Base-by-base conservation (phyloP, 2,113 vertebrate genomes). In the Dinomys branickii region DNA sequence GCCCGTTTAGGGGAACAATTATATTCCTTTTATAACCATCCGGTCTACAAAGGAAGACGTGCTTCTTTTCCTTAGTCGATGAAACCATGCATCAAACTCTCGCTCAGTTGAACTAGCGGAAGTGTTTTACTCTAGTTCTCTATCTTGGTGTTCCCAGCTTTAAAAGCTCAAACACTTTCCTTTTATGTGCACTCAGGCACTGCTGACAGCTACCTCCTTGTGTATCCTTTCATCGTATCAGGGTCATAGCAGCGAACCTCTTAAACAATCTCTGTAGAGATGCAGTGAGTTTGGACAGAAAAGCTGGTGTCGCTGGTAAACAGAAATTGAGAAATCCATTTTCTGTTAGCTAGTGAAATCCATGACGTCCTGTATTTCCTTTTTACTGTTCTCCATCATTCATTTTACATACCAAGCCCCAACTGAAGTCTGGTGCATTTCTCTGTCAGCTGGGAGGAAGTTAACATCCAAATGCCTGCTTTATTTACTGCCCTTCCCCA, bases 231-330 rank as follows among this genome's bases (percentile, higher is more conserved):
- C 83, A 77, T 91, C 59, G 33, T 30, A 7, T 16, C 56, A 82
- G 77, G 94, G 97, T 96, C 90, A 47, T 2, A 30, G 85, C 88
- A 30, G 85, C 84, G 95, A 35, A 97, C 87, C 96, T 97, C 77
- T 81, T 78, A 82, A 95, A 94, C 78, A 80, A 17, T 33, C 94
- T 90, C 52, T 47, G 52, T 2, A 63, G n/a, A 97, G 47, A 82
- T 38, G 7, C 75, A n/a, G n/a, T 63, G 59, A 85, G 69, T 71
- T 85, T 44, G 35, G 54, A 91, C 75, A 91, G 88, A 85, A 58
- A 90, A 83, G 67, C 84, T 4, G 52, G 78, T 50, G 9, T 33
- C 17, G 3, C 80, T 58, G 44, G 91, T 77, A 90, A 93, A 83
- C 52, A 82, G 85, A 54, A 88, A 81, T 4, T 54, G 69, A 97